These are phyloP conservation scores for Drosophila virilis DNA, from an alignment of 1,140 invertebrate species.

Conservation along the genomic window DNA sequence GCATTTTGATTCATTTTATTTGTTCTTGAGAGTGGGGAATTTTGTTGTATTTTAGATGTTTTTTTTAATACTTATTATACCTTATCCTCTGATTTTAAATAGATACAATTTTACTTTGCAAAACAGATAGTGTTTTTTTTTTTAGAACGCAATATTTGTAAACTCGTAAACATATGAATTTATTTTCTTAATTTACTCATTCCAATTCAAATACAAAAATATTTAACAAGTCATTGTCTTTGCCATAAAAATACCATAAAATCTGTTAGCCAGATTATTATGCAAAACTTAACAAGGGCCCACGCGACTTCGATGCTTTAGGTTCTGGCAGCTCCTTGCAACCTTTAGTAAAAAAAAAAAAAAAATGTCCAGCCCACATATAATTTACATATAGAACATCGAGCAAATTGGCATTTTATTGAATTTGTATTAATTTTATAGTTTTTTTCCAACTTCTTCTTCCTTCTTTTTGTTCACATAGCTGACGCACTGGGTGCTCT, in stretches of 20 bases:
- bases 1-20: conserved; percentile 43
- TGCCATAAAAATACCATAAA: conserved; percentile 23
- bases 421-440: conserved; percentile 48
- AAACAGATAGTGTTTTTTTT: too few species aligned
- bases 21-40: conserved; percentile 66
- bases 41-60: conserved; percentile 17
- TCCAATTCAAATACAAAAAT: conserved; percentile 11
- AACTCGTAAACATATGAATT: background rate
- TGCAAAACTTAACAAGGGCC: conserved; percentile 22
- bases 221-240: conserved; percentile 17
- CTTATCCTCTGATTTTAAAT: background rate
- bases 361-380: conserved; percentile 14
- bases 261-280: conserved; percentile 37
- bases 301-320: conserved; percentile 10
- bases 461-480: conserved; percentile 13
- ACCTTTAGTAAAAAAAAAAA: background rate
- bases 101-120: background rate
- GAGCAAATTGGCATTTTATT: conserved; percentile 59
- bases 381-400: conserved; percentile 54
- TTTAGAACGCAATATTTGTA: conserved; percentile 1
- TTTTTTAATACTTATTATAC: background rate
- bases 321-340: background rate
- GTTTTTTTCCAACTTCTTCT: conserved; percentile 38
- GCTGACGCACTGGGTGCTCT: conserved; percentile 29
- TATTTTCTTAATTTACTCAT: conserved; percentile 13